phyloP scores from a whole-genome alignment of 2,888 invertebrate species.

The Aproaerema taeniolella region DNA sequence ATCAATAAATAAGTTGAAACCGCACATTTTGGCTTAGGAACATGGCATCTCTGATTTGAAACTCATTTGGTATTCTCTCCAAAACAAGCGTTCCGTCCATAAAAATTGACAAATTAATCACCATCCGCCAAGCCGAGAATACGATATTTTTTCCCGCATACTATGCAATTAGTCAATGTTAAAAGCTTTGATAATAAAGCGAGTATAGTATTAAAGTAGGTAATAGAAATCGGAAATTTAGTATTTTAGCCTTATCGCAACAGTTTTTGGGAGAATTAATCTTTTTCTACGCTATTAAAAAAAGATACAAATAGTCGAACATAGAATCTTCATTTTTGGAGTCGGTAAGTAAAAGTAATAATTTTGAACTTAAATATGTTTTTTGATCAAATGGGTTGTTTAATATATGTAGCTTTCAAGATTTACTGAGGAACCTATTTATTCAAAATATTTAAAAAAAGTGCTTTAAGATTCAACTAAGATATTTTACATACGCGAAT shows the following conservation, averaged over 20 bases:
- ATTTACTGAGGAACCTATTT: too few relatives aligned
- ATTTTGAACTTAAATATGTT: too few relatives aligned
- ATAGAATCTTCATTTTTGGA: too few relatives aligned
- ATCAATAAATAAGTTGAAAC: constrained; percentile 16
- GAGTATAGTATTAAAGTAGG: constrained; percentile 9
- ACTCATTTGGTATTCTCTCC: constrained; percentile 34
- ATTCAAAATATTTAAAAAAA: too few relatives aligned
- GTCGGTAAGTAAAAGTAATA: too few relatives aligned
- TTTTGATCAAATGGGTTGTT: too few relatives aligned
- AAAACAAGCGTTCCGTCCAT: constrained; percentile 30
- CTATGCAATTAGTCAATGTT: constrained; percentile 33
- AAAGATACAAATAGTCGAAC: too few relatives aligned
- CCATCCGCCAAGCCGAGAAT: constrained; percentile 27
- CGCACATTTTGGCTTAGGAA: constrained; percentile 22
- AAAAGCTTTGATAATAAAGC: constrained; percentile 23
- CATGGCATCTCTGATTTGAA: constrained; percentile 24
- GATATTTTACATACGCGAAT: too few relatives aligned
- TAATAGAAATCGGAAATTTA: constrained; percentile 18
- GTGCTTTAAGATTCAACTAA: too few relatives aligned
- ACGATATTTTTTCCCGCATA: constrained; percentile 27
- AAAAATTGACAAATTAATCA: constrained; percentile 40
- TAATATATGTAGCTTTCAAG: too few relatives aligned
- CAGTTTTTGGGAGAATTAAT: constrained; percentile 14
- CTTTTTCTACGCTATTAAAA: too few relatives aligned
- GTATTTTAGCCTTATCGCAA: constrained; percentile 20